These are phyloP conservation scores for Gnathonemus longibarbis DNA, from an alignment of 2,113 vertebrate species.

Conservation along the genomic window DNA sequence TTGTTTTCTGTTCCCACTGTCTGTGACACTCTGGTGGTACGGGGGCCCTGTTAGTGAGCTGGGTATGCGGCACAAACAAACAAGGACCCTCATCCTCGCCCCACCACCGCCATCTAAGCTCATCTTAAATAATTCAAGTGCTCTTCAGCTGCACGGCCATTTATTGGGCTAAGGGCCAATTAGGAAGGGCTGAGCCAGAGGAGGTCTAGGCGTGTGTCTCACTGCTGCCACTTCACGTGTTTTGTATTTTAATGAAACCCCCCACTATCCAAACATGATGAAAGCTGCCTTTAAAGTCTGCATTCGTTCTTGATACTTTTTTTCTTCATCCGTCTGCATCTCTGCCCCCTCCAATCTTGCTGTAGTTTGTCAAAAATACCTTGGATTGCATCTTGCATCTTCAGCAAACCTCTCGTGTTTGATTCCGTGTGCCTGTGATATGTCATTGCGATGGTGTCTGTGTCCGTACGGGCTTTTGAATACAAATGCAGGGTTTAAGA, in stretches of 20 bases:
- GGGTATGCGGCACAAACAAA: background rate
- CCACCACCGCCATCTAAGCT: background rate
- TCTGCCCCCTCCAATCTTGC: background rate
- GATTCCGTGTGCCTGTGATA: background rate
- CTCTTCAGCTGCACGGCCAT: background rate
- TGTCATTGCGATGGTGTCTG: background rate
- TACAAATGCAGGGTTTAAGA: background rate
- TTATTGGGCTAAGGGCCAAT: constrained; percentile 2
- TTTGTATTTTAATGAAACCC: background rate
- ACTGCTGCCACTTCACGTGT: background rate
- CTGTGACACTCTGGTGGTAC: background rate
- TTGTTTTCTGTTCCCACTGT: background rate
- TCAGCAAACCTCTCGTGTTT: background rate
- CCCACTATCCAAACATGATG: background rate
- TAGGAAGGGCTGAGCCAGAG: background rate
- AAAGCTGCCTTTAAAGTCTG: background rate
- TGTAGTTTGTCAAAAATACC: background rate
- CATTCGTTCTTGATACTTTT: background rate
- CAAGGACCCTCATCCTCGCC: background rate
- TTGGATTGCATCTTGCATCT: background rate
- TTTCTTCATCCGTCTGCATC: background rate
- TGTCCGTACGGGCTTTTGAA: background rate
- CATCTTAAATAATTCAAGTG: background rate
- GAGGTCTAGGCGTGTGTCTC: background rate
- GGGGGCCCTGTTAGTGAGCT: background rate